phyloP scores from a whole-genome alignment of 1,140 invertebrate species.

The Tetraneura akinire region DNA sequence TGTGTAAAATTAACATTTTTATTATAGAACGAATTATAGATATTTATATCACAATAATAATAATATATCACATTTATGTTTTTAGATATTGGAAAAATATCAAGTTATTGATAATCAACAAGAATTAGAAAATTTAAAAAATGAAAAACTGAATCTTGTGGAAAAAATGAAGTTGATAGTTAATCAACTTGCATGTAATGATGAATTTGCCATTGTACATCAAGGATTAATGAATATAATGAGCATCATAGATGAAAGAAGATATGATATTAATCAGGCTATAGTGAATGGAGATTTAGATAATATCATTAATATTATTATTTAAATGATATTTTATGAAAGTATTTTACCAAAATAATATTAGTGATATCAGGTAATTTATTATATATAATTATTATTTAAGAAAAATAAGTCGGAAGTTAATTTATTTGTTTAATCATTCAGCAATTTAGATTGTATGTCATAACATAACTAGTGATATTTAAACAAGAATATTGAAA shows the following conservation, averaged over 20 bases:
- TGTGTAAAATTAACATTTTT: no score
- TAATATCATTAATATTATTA: no score
- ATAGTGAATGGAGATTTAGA: conserved; percentile 42
- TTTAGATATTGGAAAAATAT: conserved; percentile 29
- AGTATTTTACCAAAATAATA: conserved; percentile 42
- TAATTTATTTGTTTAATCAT: no score
- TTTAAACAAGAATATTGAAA: no score
- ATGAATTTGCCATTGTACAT: conserved; percentile 34
- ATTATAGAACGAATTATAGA: no score
- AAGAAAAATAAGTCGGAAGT: no score
- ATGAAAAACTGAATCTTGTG: conserved; percentile 25
- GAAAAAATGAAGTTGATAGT: conserved; percentile 47
- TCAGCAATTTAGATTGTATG: no score
- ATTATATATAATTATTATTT: not conserved
- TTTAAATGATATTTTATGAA: conserved; percentile 46
- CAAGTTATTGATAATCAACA: conserved; percentile 38
- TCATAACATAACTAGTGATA: no score
- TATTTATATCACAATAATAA: no score
- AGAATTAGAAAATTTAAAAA: conserved; percentile 31
- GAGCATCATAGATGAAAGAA: conserved; percentile 36
- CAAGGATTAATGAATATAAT: conserved; percentile 44
- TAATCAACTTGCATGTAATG: conserved; percentile 22
- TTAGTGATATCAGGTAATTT: not conserved
- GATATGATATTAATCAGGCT: conserved; percentile 35
- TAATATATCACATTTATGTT: no score